A percentile compares a stretch with the other conserved stretches of the same genome.
These are phyloP conservation scores for Argyresthia goedartella DNA, from an alignment of 2,888 invertebrate species.

Conservation along the genomic window DNA sequence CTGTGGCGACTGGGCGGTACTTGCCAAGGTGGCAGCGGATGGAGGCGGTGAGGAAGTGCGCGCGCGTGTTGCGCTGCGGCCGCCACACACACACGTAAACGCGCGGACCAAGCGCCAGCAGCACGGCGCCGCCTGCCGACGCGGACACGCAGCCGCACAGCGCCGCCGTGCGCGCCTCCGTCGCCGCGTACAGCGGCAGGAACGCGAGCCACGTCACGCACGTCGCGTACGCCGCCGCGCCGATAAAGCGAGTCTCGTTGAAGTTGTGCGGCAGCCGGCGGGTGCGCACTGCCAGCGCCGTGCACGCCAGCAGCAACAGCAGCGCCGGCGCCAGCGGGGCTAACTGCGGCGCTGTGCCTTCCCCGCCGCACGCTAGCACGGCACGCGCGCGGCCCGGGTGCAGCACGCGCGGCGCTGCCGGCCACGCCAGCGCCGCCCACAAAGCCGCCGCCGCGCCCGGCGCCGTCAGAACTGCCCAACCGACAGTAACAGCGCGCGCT, in stretches of 20 bases:
- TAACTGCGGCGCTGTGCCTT: constrained; percentile 61
- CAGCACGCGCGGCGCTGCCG: constrained; percentile 62
- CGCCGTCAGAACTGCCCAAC: constrained; percentile 73
- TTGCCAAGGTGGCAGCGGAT: constrained; percentile 77
- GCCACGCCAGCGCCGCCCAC: constrained; percentile 62
- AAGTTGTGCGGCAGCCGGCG: constrained; percentile 86
- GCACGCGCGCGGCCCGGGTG: constrained; percentile 66
- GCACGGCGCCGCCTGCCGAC: constrained; percentile 79
- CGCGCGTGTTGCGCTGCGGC: constrained; percentile 82
- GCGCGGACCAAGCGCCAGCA: constrained; percentile 82
- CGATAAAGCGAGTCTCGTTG: constrained; percentile 81
- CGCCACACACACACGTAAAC: constrained; percentile 80
- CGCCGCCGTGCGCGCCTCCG: constrained; percentile 36
- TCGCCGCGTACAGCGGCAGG: constrained; percentile 74
- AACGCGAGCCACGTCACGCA: constrained; percentile 85
- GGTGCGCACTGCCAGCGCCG: constrained; percentile 82
- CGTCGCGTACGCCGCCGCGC: constrained; percentile 86
- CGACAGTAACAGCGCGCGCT: constrained; percentile 71
- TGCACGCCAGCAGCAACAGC: constrained; percentile 78
- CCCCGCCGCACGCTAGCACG: constrained; percentile 72
- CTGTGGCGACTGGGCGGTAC: constrained; percentile 19
- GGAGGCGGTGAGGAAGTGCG: constrained; percentile 79
- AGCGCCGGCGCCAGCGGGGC: constrained; percentile 79
- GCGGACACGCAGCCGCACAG: constrained; percentile 79
- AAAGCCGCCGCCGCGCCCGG: constrained; percentile 59